A percentile compares a stretch with the other conserved stretches of the same genome.
These are phyloP conservation scores for Lepus europaeus DNA, from an alignment of 2,113 vertebrate species.

Conservation along the genomic window DNA sequence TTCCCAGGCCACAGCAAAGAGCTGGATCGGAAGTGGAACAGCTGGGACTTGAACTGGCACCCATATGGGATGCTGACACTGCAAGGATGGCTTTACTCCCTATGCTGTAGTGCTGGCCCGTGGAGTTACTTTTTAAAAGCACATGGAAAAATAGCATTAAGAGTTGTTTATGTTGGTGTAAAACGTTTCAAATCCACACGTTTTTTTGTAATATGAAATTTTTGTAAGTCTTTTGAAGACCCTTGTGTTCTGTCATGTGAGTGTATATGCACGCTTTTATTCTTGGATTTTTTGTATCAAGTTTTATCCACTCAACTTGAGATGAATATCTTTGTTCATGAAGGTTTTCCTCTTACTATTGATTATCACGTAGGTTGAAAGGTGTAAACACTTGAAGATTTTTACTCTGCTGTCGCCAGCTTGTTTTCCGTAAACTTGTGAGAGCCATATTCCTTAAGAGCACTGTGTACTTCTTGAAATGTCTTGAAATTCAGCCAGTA, in stretches of 20 bases:
- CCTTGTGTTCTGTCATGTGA: background rate
- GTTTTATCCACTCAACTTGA: slow-evolving; percentile 21
- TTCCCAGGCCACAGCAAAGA: too few species aligned
- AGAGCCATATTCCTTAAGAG: background rate
- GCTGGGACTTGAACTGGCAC: too few species aligned
- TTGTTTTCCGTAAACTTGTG: slow-evolving; percentile 13
- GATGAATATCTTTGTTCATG: background rate
- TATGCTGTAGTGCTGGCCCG: too few species aligned
- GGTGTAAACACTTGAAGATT: slow-evolving; percentile 26
- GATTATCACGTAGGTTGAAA: background rate
- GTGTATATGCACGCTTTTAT: background rate
- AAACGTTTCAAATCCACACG: too few species aligned
- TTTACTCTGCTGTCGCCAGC: background rate
- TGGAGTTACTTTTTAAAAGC: too few species aligned
- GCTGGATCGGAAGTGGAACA: too few species aligned
- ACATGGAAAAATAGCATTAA: too few species aligned
- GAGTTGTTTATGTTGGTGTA: too few species aligned
- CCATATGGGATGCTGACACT: too few species aligned
- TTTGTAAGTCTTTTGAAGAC: too few species aligned
- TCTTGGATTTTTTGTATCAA: slow-evolving; percentile 8
- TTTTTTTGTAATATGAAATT: too few species aligned
- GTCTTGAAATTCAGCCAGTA: background rate
- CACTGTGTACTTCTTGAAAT: background rate
- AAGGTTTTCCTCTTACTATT: background rate
- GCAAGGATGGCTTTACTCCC: too few species aligned